phyloP scores from a whole-genome alignment of 92 coral and sea anemone genomes.

The Micromussa lordhowensis region DNA sequence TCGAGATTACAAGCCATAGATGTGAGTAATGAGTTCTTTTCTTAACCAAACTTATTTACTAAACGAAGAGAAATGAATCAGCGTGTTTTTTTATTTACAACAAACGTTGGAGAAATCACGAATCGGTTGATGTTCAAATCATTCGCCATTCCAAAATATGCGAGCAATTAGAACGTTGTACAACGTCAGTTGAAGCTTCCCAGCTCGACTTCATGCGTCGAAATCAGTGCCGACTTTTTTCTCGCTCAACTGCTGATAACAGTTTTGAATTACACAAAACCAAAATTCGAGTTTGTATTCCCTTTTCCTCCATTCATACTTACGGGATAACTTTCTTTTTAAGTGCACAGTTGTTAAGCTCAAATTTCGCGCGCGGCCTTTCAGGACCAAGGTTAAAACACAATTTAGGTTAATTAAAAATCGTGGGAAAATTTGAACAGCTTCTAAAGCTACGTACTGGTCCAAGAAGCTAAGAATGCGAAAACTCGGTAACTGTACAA shows the following conservation, averaged over 20 bases:
- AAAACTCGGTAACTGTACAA: not conserved
- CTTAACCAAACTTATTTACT: not conserved
- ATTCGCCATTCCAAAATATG: slow-evolving; percentile 5
- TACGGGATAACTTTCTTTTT: not conserved
- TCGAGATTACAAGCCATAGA: not conserved
- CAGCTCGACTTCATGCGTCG: not conserved
- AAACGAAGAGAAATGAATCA: not conserved
- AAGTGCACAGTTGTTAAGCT: not conserved
- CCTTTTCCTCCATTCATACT: not conserved
- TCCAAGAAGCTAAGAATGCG: not conserved
- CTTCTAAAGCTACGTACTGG: not conserved
- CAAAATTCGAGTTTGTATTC: not conserved
- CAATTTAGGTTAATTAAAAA: not conserved
- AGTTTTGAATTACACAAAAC: not conserved
- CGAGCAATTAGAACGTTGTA: slow-evolving; percentile 24
- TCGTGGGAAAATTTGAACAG: not conserved
- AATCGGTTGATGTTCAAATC: not conserved
- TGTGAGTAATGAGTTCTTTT: not conserved
- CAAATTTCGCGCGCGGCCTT: not conserved
- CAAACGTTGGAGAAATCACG: slow-evolving; percentile 32
- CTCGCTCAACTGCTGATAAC: not conserved
- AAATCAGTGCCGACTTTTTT: not conserved
- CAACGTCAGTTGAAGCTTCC: not conserved
- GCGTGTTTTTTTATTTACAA: not conserved
- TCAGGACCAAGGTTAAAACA: not conserved